phyloP scores from a whole-genome alignment of 2,113 vertebrate genomes.

The Takifugu flavidus region DNA sequence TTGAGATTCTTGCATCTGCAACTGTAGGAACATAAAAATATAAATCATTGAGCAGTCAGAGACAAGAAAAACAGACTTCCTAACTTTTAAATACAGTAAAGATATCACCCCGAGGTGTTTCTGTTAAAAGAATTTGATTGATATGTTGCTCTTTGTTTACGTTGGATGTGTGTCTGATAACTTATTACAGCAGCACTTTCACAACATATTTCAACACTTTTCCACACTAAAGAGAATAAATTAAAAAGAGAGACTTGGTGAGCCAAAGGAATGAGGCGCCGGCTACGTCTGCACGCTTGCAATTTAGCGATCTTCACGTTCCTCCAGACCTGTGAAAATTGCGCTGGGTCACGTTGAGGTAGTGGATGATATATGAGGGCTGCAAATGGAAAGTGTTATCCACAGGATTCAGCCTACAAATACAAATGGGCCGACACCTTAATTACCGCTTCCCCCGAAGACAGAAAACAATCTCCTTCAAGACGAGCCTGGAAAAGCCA shows the following conservation, averaged over 20 bases:
- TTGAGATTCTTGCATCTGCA: background rate
- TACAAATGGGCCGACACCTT: constrained; percentile 49
- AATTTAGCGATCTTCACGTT: constrained; percentile 2
- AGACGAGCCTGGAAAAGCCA: constrained; percentile 48
- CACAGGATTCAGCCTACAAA: constrained; percentile 48
- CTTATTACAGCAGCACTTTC: background rate
- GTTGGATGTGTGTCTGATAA: background rate
- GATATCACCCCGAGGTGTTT: too few relatives aligned
- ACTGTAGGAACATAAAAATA: background rate
- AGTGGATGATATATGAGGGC: constrained; percentile 24
- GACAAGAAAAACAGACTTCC: too few relatives aligned
- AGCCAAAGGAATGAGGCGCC: constrained; percentile 13
- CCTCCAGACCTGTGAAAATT: constrained; percentile 15
- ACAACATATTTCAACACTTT: background rate
- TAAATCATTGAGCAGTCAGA: too few relatives aligned
- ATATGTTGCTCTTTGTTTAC: background rate
- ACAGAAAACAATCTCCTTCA: constrained; percentile 45
- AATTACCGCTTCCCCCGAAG: constrained; percentile 45
- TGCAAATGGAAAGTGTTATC: constrained; percentile 55
- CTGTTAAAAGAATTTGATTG: too few relatives aligned
- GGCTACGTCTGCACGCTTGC: constrained; percentile 22
- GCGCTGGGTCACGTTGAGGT: background rate
- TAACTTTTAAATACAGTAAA: too few relatives aligned
- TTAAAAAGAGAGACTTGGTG: background rate
- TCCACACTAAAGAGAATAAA: constrained; percentile 3